Evolutionary conservation across 2,797 vertebrate species (phyloP), one percentile per base, ranked within the genome.

Genomic region (Manis crassicaudata): DNA sequence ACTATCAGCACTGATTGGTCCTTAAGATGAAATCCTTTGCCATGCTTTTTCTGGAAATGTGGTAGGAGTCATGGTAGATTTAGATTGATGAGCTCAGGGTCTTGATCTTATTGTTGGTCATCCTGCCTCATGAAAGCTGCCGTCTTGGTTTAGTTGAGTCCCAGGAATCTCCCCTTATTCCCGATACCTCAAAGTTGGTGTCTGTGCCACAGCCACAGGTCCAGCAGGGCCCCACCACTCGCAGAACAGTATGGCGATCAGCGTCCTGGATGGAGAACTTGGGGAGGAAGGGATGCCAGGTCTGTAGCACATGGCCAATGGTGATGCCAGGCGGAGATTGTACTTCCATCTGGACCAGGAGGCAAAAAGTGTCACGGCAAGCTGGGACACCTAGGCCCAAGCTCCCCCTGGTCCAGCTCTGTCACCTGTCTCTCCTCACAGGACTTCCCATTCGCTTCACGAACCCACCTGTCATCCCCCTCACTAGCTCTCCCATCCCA

Each of bases 171-270:
- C 54, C 29, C 54, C 68, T 70, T 81, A 70, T 23, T 70, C 63
- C 60, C 46, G 17, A 79, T 96, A 99, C 99, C 99, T 99, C 99
- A 95, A 99, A 99, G 98, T 99, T 99, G 94, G 99, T 98, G 11
- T 99, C 99, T 7, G 99, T 98, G 21, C 99, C 99, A 96, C 99
- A 99, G 98, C 99, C 99, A 94, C 99, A 99, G 91, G 99, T 99
- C 17, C 99, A 98, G 98, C 99, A 99, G 56, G 99, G 99, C 5
- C 99, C 99, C 65, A 99, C 98, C 68, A 99, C 98, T 40, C 98
- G 99, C 97, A 99, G 96, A 65, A 99, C 0, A 0, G 99, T 99
- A 97, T 99, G 98, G 90, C 98, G 99, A 85, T 99, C 98, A 1
- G 99, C 96, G 0, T 98, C 98, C 97, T 99, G 99, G 97, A 99